Conservation (phyloP, 2,113 vertebrate genomes). For the Eurypyga helias region DNA sequence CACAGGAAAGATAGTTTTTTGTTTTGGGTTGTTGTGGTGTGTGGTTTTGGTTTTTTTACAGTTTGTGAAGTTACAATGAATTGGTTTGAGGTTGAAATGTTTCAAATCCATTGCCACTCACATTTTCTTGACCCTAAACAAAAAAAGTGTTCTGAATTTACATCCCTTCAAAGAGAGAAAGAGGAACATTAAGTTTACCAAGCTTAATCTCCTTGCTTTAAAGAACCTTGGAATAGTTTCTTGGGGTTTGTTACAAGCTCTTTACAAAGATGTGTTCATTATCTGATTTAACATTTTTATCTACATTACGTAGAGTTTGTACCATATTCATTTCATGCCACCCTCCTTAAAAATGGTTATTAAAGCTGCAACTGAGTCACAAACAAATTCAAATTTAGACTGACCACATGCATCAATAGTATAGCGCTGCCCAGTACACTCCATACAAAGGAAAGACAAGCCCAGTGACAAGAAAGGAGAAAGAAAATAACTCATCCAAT, state of each 20-base stretch:
- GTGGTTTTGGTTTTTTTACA: no score
- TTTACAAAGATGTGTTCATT: neutral
- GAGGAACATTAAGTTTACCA: neutral
- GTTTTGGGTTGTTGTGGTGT: no score
- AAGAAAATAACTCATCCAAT: neutral
- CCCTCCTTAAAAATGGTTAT: neutral
- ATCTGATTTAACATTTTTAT: conserved; percentile 21
- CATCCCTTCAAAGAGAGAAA: neutral
- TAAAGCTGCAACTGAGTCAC: neutral
- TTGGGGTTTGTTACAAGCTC: neutral
- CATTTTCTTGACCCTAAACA: neutral
- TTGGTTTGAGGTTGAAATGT: neutral
- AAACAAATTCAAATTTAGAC: neutral
- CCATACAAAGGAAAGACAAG: neutral
- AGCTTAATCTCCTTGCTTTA: neutral
- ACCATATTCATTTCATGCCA: neutral
- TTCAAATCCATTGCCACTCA: neutral
- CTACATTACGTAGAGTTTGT: neutral
- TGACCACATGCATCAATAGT: fast-evolving
- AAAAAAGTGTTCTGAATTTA: neutral
- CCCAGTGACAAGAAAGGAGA: neutral
- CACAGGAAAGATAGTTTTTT: neutral
- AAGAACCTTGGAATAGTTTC: neutral
- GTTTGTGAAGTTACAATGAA: neutral
- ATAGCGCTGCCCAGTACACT: neutral